phyloP scores from a whole-genome alignment of 2,113 vertebrate genomes.

The Hassar affinis region DNA sequence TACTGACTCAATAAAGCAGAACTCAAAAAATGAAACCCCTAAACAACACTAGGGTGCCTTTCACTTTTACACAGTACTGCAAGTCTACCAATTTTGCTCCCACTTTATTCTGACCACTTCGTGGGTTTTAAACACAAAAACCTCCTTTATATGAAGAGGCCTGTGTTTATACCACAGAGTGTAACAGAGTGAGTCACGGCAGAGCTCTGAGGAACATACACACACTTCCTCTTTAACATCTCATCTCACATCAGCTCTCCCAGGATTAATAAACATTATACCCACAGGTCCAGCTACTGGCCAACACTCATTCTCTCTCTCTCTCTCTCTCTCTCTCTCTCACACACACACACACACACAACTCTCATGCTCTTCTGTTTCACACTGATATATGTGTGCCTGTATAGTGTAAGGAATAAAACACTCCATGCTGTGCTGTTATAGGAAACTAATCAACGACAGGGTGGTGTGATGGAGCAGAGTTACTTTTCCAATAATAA shows the following conservation, averaged over 20 bases:
- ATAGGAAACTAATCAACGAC: too few relatives aligned
- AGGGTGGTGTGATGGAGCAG: too few relatives aligned
- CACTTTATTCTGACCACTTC: background rate
- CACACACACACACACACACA: background rate
- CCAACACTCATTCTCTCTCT: background rate
- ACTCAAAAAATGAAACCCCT: too few relatives aligned
- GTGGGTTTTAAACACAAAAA: background rate
- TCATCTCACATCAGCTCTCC: background rate
- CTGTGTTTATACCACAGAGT: background rate
- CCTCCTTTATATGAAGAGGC: background rate
- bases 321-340: background rate
- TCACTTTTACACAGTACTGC: too few relatives aligned
- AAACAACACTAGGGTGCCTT: too few relatives aligned
- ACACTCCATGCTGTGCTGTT: too few relatives aligned
- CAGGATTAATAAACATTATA: background rate
- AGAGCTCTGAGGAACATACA: background rate
- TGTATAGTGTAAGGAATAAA: too few relatives aligned
- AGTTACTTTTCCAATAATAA: background rate
- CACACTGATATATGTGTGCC: too few relatives aligned
- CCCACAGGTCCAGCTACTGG: constrained; percentile 3
- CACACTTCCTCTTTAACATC: background rate
- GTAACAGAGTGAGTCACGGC: background rate
- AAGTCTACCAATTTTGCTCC: background rate
- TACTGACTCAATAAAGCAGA: too few relatives aligned
- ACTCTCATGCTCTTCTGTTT: too few relatives aligned